Conservation (phyloP, 2,888 invertebrate genomes). For the Noctua pronuba region DNA sequence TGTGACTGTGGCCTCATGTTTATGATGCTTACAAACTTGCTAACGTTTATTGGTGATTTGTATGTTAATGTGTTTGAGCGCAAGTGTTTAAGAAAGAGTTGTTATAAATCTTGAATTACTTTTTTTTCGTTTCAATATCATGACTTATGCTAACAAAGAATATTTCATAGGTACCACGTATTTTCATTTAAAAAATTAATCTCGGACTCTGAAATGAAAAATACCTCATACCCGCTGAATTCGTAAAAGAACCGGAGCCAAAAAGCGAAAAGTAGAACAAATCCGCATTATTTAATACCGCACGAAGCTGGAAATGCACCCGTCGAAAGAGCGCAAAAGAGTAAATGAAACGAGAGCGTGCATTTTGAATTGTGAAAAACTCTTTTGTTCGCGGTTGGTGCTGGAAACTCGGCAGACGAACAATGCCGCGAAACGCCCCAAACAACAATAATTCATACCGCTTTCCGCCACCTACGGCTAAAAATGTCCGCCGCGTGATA, state of each 20-base stretch:
- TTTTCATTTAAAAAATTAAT: constrained; percentile 58
- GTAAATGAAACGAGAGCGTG: constrained; percentile 90
- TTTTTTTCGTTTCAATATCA: background rate
- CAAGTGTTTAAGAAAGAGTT: background rate
- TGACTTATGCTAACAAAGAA: background rate
- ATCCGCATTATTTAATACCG: constrained; percentile 88
- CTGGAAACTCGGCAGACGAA: constrained; percentile 86
- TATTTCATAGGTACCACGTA: constrained; percentile 13
- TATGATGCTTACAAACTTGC: constrained; percentile 58
- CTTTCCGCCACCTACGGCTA: constrained; percentile 90
- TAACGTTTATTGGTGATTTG: constrained; percentile 54
- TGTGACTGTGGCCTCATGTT: constrained; percentile 67
- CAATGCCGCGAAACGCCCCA: constrained; percentile 88
- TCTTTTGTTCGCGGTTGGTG: constrained; percentile 86
- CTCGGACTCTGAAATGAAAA: constrained; percentile 69
- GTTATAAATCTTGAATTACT: background rate
- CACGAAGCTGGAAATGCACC: constrained; percentile 88
- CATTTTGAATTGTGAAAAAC: constrained; percentile 89
- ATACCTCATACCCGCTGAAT: constrained; percentile 68
- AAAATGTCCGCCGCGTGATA: constrained; percentile 90
- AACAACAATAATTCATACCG: constrained; percentile 90
- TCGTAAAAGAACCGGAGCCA: constrained; percentile 74
- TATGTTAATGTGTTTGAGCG: constrained; percentile 11
- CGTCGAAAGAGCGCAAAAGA: constrained; percentile 88
- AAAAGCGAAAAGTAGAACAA: constrained; percentile 84